These are phyloP conservation scores for Drosophila mettleri DNA, from an alignment of 2,888 invertebrate genomes.

Conservation along the genomic window DNA sequence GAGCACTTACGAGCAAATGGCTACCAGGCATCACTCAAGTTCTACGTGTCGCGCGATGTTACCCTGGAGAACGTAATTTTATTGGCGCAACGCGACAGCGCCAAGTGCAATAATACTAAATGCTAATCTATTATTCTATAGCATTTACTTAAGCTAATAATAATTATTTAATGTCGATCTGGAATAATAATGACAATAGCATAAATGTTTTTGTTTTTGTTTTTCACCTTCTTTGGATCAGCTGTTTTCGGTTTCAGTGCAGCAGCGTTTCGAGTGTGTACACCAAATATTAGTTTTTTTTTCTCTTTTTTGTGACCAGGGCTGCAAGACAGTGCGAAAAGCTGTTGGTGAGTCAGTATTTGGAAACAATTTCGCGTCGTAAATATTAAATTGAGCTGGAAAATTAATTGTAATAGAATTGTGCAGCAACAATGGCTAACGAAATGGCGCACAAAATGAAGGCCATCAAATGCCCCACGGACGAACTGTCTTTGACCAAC, in stretches of 20 bases:
- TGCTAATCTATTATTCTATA: slow-evolving; percentile 1
- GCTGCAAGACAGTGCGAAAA: slow-evolving; percentile 41
- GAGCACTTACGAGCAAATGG: slow-evolving; percentile 87
- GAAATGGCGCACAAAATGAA: slow-evolving; percentile 88
- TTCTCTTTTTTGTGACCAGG: slow-evolving; percentile 21
- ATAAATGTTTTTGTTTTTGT: too few relatives aligned
- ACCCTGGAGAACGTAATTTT: slow-evolving; percentile 93
- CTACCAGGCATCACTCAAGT: slow-evolving; percentile 87
- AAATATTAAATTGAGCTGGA: slow-evolving; percentile 23
- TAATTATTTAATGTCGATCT: too few relatives aligned
- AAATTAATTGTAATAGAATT: slow-evolving; percentile 24
- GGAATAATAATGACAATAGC: not conserved
- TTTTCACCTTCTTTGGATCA: slow-evolving; percentile 5
- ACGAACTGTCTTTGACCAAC: slow-evolving; percentile 95
- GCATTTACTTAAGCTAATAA: not conserved
- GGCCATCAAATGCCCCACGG: slow-evolving; percentile 96
- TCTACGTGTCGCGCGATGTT: slow-evolving; percentile 88
- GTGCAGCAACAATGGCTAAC: slow-evolving; percentile 48
- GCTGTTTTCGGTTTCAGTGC: slow-evolving; percentile 38
- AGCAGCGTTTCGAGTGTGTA: slow-evolving; percentile 50
- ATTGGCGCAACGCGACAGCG: slow-evolving; percentile 84
- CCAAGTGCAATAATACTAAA: slow-evolving; percentile 40
- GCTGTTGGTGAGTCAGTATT: slow-evolving; percentile 63
- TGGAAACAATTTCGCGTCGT: slow-evolving; percentile 31
- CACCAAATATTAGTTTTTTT: slow-evolving; percentile 8